phyloP scores from a whole-genome alignment of 2,797 vertebrate genomes.

The Notoglanidium macrostoma region DNA sequence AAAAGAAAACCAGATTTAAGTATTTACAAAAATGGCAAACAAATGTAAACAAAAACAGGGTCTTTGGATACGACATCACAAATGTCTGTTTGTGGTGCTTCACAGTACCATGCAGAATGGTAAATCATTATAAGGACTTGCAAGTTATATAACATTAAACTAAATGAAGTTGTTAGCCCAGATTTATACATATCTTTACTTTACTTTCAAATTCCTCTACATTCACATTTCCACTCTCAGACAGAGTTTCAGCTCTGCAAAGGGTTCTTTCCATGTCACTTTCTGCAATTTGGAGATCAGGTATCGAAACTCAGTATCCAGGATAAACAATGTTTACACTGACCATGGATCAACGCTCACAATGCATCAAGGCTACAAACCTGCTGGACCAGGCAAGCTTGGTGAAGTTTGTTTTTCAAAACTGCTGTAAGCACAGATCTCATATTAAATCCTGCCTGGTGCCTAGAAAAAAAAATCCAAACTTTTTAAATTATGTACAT shows the following conservation, averaged over 20 bases:
- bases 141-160: slow-evolving; percentile 64
- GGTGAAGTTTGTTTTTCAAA: slow-evolving; percentile 19
- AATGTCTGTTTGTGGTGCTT: slow-evolving; percentile 48
- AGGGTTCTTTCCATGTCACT: background rate
- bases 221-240: background rate
- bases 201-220: slow-evolving; percentile 15
- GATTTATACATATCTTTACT: slow-evolving; percentile 47
- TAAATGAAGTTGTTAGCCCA: slow-evolving; percentile 47
- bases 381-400: slow-evolving; percentile 11
- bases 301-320: slow-evolving; percentile 13
- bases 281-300: slow-evolving; percentile 11
- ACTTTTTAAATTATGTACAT: slow-evolving; percentile 51
- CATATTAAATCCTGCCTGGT: slow-evolving; percentile 21
- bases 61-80: slow-evolving; percentile 72
- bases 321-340: slow-evolving; percentile 11
- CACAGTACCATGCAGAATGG: slow-evolving; percentile 76
- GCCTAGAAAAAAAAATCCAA: background rate
- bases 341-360: slow-evolving; percentile 10
- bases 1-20: no score
- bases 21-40: slow-evolving; percentile 73
- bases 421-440: background rate
- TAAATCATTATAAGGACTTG: slow-evolving; percentile 70
- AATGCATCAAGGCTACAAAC: slow-evolving; percentile 1
- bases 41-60: slow-evolving; percentile 67
- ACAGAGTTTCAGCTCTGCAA: background rate